Evolutionary conservation across 1,140 invertebrate species (phyloP).

Genomic region (Diprion similis): DNA sequence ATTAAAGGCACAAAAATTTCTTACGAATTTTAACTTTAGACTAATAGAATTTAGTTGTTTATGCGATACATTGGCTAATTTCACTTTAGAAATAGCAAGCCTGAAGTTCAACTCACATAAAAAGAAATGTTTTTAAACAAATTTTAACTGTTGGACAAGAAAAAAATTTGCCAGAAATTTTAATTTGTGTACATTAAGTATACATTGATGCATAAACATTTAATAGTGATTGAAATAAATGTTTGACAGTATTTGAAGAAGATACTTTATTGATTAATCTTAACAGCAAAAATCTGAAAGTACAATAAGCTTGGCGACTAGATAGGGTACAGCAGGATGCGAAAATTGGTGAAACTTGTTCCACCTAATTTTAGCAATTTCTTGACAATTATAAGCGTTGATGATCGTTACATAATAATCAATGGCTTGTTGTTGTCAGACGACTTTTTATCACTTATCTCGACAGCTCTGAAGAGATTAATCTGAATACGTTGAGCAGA

Average conservation of each 20-base stretch:
- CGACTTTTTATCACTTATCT: too few relatives aligned
- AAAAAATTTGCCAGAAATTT: background rate
- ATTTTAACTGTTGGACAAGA: background rate
- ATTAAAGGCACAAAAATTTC: conserved; percentile 1
- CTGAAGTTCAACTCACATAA: background rate
- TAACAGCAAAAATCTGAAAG: background rate
- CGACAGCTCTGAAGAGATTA: too few relatives aligned
- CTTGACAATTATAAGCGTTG: too few relatives aligned
- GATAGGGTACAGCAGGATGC: too few relatives aligned
- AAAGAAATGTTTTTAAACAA: background rate
- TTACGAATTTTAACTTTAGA: background rate
- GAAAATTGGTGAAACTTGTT: too few relatives aligned
- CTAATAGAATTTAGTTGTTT: background rate
- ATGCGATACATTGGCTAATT: background rate
- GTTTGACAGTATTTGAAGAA: conserved; percentile 5
- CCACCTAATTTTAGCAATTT: too few relatives aligned
- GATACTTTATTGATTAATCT: background rate
- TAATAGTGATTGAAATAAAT: background rate
- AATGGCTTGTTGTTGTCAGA: too few relatives aligned
- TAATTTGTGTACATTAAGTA: background rate
- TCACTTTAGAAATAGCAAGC: background rate
- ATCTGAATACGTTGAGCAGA: too few relatives aligned
- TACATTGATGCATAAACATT: background rate
- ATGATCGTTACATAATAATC: too few relatives aligned
- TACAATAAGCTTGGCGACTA: too few relatives aligned